Evolutionary conservation across 2,113 vertebrate species (phyloP).

Genomic region (Cynoglossus semilaevis): DNA sequence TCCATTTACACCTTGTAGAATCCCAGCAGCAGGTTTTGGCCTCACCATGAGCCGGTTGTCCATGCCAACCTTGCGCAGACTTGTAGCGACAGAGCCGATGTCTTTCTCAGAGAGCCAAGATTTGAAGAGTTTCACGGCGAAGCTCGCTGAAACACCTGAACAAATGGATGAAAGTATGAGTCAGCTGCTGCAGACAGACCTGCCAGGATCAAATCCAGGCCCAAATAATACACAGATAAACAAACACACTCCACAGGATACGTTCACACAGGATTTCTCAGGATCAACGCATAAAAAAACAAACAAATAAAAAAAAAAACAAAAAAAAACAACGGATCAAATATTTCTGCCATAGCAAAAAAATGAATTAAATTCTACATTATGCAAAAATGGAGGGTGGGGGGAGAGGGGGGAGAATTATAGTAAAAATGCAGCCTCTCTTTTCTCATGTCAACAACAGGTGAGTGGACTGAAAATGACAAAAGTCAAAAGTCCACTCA

Average conservation of each 20-base stretch:
- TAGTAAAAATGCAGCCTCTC: too few relatives aligned
- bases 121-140: conserved; percentile 98
- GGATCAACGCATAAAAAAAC: conserved; percentile 23
- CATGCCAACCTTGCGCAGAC: conserved; percentile 95
- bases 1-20: neutral
- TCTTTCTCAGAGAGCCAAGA: conserved; percentile 98
- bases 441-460: too few relatives aligned
- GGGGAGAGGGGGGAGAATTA: too few relatives aligned
- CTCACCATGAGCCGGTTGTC: conserved; percentile 95
- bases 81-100: conserved; percentile 90
- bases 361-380: neutral
- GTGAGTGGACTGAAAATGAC: too few relatives aligned
- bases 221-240: conserved; percentile 37
- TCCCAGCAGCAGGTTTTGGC: neutral
- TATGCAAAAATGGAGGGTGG: too few relatives aligned
- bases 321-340: neutral
- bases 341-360: neutral
- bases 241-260: conserved; percentile 22
- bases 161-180: conserved; percentile 40
- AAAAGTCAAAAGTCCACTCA: too few relatives aligned
- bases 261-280: conserved; percentile 23
- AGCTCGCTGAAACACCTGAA: conserved; percentile 92
- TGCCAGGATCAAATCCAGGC: conserved; percentile 45
- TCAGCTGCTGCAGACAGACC: conserved; percentile 52
- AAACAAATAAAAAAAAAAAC: neutral